Conservation (phyloP, 1,140 invertebrate genomes). For the Aphaenogaster floridana region DNA sequence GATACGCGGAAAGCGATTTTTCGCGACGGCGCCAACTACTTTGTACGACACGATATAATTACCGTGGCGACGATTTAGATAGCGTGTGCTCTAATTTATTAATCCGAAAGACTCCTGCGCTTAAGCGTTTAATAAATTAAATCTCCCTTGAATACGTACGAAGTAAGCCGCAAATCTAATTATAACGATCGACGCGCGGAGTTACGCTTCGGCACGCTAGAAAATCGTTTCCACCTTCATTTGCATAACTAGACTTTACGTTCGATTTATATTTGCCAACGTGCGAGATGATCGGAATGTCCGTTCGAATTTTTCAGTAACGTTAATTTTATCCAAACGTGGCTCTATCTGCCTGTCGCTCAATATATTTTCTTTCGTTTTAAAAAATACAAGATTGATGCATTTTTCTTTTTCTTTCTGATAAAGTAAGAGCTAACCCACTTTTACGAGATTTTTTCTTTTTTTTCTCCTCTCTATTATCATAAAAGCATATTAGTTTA, state of each 20-base stretch:
- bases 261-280: background rate
- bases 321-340: background rate
- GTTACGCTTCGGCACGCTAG: conserved; percentile 24
- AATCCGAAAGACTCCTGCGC: background rate
- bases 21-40: conserved; percentile 15
- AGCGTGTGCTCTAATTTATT: conserved; percentile 30
- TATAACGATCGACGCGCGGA: conserved; percentile 3
- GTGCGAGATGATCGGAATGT: conserved; percentile 13
- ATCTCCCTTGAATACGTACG: background rate
- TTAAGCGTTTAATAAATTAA: conserved; percentile 24
- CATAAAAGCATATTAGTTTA: conserved; percentile 12
- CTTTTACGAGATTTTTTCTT: background rate
- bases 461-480: background rate
- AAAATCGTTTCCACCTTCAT: conserved; percentile 27
- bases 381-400: background rate
- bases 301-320: background rate
- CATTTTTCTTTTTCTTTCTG: background rate
- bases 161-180: conserved; percentile 38
- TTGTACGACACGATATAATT: conserved; percentile 12
- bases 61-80: conserved; percentile 19
- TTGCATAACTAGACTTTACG: conserved; percentile 19
- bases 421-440: background rate
- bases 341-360: background rate
- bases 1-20: conserved; percentile 21
- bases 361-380: background rate